Evolutionary conservation across 2,113 vertebrate species (phyloP).

Genomic region (Pholis gunnellus): DNA sequence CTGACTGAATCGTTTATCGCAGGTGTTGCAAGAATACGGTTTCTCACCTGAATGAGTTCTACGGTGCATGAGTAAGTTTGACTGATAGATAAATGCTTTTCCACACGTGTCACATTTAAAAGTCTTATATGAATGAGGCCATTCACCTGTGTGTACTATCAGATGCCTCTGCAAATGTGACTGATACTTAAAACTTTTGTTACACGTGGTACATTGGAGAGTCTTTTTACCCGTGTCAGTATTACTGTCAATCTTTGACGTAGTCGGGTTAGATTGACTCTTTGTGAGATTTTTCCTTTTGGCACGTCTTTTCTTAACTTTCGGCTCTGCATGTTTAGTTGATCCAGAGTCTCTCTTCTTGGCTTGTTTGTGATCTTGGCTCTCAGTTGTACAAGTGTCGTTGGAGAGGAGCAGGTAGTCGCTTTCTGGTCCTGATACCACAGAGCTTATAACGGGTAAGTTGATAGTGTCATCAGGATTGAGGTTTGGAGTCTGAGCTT

Average conservation of each 20-base stretch:
- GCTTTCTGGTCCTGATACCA: neutral
- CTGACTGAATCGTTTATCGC: conserved; percentile 12
- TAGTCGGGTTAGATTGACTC: no score
- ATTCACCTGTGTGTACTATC: neutral
- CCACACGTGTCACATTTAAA: conserved; percentile 4
- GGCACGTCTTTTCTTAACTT: no score
- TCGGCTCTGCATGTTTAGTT: neutral
- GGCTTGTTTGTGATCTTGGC: neutral
- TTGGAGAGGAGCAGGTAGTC: neutral
- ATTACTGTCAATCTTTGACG: no score
- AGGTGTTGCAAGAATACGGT: conserved; percentile 1
- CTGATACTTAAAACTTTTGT: neutral
- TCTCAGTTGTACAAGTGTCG: conserved; percentile 13
- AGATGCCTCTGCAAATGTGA: neutral
- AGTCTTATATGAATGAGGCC: neutral
- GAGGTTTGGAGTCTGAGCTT: neutral
- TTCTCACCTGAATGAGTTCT: conserved; percentile 11
- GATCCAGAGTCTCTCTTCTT: neutral
- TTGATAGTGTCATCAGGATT: neutral
- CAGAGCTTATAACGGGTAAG: neutral
- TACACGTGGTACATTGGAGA: conserved; percentile 9
- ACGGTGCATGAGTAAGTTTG: neutral
- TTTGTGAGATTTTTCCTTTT: no score
- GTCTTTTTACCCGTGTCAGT: neutral
- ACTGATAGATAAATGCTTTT: neutral